These are phyloP conservation scores for Brachypterus glaber DNA, from an alignment of 2,888 invertebrate species.

Conservation along the genomic window DNA sequence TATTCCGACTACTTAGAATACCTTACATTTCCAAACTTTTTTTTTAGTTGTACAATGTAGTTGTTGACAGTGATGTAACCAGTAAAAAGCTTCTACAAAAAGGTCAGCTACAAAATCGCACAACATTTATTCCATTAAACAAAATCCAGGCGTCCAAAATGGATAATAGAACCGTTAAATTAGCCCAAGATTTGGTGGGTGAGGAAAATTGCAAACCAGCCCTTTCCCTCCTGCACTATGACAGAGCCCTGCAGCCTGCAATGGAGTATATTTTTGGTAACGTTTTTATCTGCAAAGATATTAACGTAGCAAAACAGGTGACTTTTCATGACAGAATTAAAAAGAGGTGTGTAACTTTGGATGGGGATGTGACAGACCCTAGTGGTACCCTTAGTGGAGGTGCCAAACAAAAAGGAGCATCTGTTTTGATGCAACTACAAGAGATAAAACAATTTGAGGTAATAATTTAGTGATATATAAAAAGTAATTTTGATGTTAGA, in stretches of 20 bases:
- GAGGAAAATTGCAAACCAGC: constrained; percentile 74
- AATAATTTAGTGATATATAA: no score
- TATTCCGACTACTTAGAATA: no score
- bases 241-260: constrained; percentile 55
- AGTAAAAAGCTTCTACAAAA: constrained; percentile 75
- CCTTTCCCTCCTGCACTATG: constrained; percentile 65
- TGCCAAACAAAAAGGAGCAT: constrained; percentile 48
- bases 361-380: constrained; percentile 89
- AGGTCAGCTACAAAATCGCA: constrained; percentile 69
- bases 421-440: constrained; percentile 49
- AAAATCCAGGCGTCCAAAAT: constrained; percentile 64
- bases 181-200: constrained; percentile 69
- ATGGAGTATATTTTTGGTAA: constrained; percentile 85
- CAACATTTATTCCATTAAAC: constrained; percentile 86
- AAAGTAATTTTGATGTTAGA: no score
- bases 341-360: constrained; percentile 72
- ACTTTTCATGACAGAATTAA: constrained; percentile 63
- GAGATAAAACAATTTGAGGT: constrained; percentile 44
- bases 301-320: constrained; percentile 71
- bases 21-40: no score
- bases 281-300: constrained; percentile 73
- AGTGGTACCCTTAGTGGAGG: constrained; percentile 87
- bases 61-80: constrained; percentile 78
- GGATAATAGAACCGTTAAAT: constrained; percentile 37
- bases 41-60: constrained; percentile 75